Evolutionary conservation across 1,140 invertebrate species (phyloP).

Genomic region (Papilio polyxenes): DNA sequence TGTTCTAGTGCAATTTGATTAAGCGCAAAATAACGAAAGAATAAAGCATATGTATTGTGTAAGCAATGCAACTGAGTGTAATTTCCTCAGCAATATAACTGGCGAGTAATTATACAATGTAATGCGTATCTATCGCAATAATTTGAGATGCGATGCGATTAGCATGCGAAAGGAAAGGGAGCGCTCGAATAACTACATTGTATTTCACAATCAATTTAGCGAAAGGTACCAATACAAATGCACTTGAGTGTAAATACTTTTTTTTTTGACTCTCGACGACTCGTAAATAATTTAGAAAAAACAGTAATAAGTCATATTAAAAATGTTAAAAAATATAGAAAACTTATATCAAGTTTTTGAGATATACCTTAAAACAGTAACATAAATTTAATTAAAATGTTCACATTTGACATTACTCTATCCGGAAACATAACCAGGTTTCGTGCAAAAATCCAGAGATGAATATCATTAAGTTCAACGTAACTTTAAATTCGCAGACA

Average conservation of each 20-base stretch:
- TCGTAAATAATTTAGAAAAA: not conserved
- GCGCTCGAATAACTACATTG: conserved; percentile 17
- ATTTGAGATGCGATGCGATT: conserved; percentile 14
- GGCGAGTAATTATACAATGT: not conserved
- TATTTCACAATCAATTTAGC: not conserved
- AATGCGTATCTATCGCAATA: conserved; percentile 15
- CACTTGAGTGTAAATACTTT: not conserved
- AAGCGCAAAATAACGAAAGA: not conserved
- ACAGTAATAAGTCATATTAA: not conserved
- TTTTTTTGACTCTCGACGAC: no score
- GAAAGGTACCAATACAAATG: not conserved
- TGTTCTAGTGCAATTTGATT: no score
- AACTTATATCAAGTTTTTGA: no score
- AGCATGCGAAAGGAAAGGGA: conserved; percentile 2
- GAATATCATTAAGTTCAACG: not conserved
- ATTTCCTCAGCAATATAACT: not conserved
- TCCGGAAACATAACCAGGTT: not conserved
- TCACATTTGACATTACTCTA: not conserved
- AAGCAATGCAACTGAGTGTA: not conserved
- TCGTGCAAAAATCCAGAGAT: not conserved
- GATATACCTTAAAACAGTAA: not conserved
- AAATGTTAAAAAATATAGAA: not conserved
- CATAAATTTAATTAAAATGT: not conserved
- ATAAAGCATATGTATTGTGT: not conserved
- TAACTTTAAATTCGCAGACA: not conserved